phyloP scores from a whole-genome alignment of 1,140 invertebrate species.

The Zaprionus lachaisei region DNA sequence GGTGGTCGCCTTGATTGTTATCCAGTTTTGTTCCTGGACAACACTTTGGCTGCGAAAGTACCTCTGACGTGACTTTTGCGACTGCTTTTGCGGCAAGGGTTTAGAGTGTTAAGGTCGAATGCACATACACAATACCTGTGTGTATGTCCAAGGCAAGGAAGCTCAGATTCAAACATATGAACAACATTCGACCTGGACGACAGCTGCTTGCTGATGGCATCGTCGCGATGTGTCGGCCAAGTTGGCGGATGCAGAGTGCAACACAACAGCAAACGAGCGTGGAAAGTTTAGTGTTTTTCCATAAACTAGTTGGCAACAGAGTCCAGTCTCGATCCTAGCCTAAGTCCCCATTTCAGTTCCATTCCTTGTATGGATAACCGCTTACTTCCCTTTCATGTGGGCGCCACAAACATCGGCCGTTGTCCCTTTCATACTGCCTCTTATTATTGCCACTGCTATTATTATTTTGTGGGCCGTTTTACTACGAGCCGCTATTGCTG shows the following conservation, averaged over 20 bases:
- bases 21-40: conserved; percentile 42
- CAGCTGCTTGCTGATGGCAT: conserved; percentile 17
- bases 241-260: conserved; percentile 25
- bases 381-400: conserved; percentile 45
- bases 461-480: conserved; percentile 66
- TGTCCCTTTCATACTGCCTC: conserved; percentile 52
- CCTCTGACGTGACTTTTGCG: conserved; percentile 69
- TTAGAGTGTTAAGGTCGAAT: conserved; percentile 69
- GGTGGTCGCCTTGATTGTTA: conserved; percentile 74
- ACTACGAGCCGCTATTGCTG: conserved; percentile 13
- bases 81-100: conserved; percentile 68
- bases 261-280: conserved; percentile 39
- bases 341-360: neutral
- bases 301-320: conserved; percentile 63
- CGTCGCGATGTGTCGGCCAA: neutral
- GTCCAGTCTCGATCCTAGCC: conserved; percentile 6
- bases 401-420: conserved; percentile 58
- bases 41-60: conserved; percentile 29
- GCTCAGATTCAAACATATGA: conserved; percentile 32
- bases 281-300: conserved; percentile 70
- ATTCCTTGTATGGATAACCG: conserved; percentile 12
- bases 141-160: neutral
- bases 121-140: conserved; percentile 66
- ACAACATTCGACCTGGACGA: conserved; percentile 19
- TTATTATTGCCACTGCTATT: conserved; percentile 75